phyloP scores from a whole-genome alignment of 2,797 vertebrate species.

The Gephyroberyx darwinii region DNA sequence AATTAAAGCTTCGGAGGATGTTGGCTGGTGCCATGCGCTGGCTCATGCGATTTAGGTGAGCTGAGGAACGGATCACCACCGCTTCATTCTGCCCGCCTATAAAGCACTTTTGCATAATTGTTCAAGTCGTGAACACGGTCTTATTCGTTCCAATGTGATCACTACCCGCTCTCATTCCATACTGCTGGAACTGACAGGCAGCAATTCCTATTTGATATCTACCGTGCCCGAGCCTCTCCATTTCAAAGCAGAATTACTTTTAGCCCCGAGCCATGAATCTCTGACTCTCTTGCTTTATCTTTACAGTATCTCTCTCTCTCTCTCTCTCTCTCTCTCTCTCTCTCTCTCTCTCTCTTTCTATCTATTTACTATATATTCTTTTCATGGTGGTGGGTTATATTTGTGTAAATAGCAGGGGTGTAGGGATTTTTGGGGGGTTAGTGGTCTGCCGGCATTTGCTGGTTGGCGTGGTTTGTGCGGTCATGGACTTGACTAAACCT shows the following conservation, averaged over 20 bases:
- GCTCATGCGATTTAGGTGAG: slow-evolving; percentile 45
- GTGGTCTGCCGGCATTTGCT: too few species aligned
- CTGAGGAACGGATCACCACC: slow-evolving; percentile 48
- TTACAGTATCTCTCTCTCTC: slow-evolving; percentile 37
- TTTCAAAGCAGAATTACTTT: slow-evolving; percentile 64
- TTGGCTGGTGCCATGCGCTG: slow-evolving; percentile 30
- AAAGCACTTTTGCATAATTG: slow-evolving; percentile 69
- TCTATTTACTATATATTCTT: not conserved
- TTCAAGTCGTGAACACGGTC: slow-evolving; percentile 69
- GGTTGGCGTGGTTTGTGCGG: too few species aligned
- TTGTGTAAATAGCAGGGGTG: too few species aligned
- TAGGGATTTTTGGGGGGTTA: too few species aligned
- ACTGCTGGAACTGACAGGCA: slow-evolving; percentile 57
- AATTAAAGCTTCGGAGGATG: slow-evolving; percentile 50
- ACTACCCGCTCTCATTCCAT: slow-evolving; percentile 50
- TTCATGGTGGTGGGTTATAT: too few species aligned
- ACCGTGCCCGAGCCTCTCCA: slow-evolving; percentile 44
- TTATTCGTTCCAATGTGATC: slow-evolving; percentile 56
- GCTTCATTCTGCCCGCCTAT: slow-evolving; percentile 33
- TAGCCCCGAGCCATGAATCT: slow-evolving; percentile 54
- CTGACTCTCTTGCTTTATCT: slow-evolving; percentile 69
- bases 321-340: slow-evolving; percentile 13
- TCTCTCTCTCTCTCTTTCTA: slow-evolving; percentile 66
- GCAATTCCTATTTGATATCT: slow-evolving; percentile 69
- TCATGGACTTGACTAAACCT: too few species aligned